Percentiles rank a stretch among this genome's conserved stretches.
phyloP scores from a whole-genome alignment of 2,888 invertebrate species.

The Dryococelus australis region DNA sequence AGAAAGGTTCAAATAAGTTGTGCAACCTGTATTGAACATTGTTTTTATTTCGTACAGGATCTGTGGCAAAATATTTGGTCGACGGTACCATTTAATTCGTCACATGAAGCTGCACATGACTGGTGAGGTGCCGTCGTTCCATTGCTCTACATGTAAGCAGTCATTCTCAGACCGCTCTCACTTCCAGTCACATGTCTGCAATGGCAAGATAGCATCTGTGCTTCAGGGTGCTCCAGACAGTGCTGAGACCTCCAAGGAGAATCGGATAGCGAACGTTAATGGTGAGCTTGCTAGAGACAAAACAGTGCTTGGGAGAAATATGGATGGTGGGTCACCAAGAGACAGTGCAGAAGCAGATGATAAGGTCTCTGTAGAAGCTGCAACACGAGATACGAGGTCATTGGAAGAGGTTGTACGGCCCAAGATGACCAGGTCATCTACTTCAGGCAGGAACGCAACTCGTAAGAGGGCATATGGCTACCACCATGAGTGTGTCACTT shows the following conservation, averaged over 20 bases:
- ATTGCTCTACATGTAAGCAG: slow-evolving; percentile 40
- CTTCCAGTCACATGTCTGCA: slow-evolving; percentile 40
- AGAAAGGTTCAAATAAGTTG: too few relatives aligned
- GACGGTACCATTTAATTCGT: slow-evolving; percentile 49
- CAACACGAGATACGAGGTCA: background rate
- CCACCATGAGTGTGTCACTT: slow-evolving; percentile 50
- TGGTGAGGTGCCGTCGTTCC: slow-evolving; percentile 36
- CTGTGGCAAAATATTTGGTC: slow-evolving; percentile 49
- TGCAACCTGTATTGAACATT: too few relatives aligned
- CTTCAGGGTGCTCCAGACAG: background rate
- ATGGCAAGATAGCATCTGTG: background rate
- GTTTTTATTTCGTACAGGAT: slow-evolving; percentile 34
- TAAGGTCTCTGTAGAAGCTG: background rate
- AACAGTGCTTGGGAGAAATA: background rate
- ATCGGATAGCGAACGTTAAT: background rate
- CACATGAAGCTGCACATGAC: slow-evolving; percentile 48
- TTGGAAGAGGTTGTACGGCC: background rate
- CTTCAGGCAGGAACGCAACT: background rate
- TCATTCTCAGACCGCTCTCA: slow-evolving; percentile 37
- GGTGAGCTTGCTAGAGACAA: background rate
- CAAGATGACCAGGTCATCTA: background rate
- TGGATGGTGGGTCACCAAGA: too few relatives aligned
- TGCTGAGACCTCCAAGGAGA: slow-evolving; percentile 11
- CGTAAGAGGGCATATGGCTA: slow-evolving; percentile 19
- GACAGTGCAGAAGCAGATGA: background rate